These are phyloP conservation scores for Cetonia aurata DNA, from an alignment of 2,888 invertebrate genomes.

Conservation along the genomic window DNA sequence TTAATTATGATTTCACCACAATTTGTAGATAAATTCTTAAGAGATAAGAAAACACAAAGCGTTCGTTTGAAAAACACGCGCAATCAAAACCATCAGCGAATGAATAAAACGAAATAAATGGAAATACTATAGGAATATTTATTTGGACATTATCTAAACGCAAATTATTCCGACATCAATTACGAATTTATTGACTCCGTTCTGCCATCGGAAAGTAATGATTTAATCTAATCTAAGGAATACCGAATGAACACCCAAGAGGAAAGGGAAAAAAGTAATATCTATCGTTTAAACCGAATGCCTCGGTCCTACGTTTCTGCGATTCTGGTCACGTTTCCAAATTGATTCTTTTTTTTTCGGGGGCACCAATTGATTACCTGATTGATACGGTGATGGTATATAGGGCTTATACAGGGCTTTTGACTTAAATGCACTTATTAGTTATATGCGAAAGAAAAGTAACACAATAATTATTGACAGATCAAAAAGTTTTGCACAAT, in stretches of 20 bases:
- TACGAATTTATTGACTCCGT: constrained; percentile 17
- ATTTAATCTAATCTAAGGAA: constrained; percentile 23
- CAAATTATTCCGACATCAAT: constrained; percentile 17
- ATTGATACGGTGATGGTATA: constrained; percentile 21
- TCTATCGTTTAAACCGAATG: constrained; percentile 31
- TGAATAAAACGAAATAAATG: no score
- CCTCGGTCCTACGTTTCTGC: background rate
- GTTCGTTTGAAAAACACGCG: background rate
- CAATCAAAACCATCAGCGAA: background rate
- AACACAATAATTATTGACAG: no score
- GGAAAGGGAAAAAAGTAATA: constrained; percentile 19
- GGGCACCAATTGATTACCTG: constrained; percentile 21
- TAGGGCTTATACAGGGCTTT: background rate
- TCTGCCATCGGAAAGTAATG: constrained; percentile 8
- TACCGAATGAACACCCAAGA: background rate
- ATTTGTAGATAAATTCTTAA: no score
- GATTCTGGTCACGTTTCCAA: constrained; percentile 27
- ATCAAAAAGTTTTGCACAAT: no score
- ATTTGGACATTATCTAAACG: background rate
- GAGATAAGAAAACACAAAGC: background rate
- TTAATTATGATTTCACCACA: no score
- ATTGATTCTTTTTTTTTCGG: constrained; percentile 26
- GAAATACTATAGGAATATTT: no score
- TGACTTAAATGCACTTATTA: background rate
- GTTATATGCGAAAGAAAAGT: no score